A percentile compares a stretch with the other conserved stretches of the same genome.
phyloP scores from a whole-genome alignment of 2,113 vertebrate species.

The Mionectes macconnelli region DNA sequence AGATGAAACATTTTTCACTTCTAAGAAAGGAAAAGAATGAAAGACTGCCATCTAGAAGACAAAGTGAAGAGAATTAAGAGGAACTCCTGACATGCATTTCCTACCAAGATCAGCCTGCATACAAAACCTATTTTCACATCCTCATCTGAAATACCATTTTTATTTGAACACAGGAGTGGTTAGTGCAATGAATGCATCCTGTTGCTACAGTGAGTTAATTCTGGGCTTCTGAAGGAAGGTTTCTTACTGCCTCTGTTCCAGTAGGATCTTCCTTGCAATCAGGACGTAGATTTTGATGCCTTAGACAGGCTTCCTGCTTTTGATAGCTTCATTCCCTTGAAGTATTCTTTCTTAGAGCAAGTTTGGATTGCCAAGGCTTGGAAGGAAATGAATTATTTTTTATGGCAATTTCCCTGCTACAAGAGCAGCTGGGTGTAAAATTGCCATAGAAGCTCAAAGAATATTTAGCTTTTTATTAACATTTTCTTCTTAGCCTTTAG shows the following conservation, averaged over 20 bases:
- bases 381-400: background rate
- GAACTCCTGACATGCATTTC: background rate
- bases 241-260: background rate
- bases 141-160: background rate
- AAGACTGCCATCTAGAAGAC: background rate
- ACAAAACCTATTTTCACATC: background rate
- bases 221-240: background rate
- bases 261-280: background rate
- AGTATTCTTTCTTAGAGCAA: background rate
- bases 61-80: background rate
- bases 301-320: background rate
- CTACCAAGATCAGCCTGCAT: background rate
- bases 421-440: conserved; percentile 28
- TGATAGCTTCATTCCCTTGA: background rate
- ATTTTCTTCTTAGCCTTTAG: background rate
- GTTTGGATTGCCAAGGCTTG: background rate
- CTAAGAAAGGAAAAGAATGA: background rate
- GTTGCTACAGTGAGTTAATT: background rate
- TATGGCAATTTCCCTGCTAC: background rate
- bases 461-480: background rate
- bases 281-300: background rate
- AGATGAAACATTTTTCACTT: background rate
- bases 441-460: background rate
- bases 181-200: background rate
- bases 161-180: background rate